phyloP scores from a whole-genome alignment of 2,797 vertebrate genomes.

The Ficedula albicollis region DNA sequence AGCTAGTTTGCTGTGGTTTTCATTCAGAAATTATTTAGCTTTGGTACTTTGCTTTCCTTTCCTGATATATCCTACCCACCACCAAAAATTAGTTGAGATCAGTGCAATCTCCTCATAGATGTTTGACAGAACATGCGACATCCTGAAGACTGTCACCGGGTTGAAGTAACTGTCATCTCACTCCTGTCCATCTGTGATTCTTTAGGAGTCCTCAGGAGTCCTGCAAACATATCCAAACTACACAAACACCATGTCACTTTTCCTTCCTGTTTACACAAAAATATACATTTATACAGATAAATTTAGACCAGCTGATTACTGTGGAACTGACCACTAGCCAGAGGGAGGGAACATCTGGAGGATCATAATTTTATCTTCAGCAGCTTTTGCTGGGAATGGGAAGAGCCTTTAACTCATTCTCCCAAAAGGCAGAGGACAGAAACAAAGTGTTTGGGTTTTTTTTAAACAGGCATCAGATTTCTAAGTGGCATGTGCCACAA shows the following conservation, averaged over 20 bases:
- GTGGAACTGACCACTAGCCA: neutral
- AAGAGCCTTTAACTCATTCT: neutral
- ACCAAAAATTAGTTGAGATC: neutral
- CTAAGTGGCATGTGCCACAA: rapidly evolving
- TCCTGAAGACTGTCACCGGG: neutral
- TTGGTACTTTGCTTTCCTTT: neutral
- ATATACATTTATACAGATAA: neutral
- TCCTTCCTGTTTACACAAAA: constrained; percentile 33
- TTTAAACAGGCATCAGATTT: neutral
- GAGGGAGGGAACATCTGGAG: neutral
- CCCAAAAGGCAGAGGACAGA: neutral
- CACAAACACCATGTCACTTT: neutral
- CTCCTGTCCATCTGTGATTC: neutral
- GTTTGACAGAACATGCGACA: neutral
- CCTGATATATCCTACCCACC: neutral
- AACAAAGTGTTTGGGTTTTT: neutral
- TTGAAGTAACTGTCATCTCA: neutral
- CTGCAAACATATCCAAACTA: neutral
- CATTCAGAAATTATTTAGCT: neutral
- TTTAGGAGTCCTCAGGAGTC: neutral
- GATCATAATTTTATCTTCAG: neutral
- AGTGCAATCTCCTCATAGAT: neutral
- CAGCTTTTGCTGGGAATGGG: neutral
- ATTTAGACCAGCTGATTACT: constrained; percentile 8
- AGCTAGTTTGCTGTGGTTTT: neutral